Percentiles rank a stretch among this genome's conserved stretches.
phyloP scores from a whole-genome alignment of 1,140 invertebrate genomes.

The Sycophila sp. region DNA sequence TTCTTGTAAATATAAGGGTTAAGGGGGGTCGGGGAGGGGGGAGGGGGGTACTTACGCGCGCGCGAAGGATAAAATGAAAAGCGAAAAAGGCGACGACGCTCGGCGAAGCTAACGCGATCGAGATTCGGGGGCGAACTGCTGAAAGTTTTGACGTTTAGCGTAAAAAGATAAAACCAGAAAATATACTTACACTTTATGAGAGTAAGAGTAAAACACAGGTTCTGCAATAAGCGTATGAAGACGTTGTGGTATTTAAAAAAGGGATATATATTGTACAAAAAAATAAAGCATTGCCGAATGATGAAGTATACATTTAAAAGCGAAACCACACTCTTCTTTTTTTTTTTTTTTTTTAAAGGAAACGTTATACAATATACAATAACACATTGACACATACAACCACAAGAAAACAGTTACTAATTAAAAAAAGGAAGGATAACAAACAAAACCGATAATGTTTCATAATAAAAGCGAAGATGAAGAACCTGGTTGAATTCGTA shows the following conservation, averaged over 20 bases:
- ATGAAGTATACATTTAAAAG: too few species aligned
- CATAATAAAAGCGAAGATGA: constrained; percentile 34
- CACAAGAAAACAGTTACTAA: not conserved
- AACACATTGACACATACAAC: constrained; percentile 32
- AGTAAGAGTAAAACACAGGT: not conserved
- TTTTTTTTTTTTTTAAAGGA: not conserved
- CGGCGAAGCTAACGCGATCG: constrained; percentile 37
- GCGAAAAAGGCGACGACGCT: constrained; percentile 12
- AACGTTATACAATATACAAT: not conserved
- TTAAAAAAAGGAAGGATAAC: not conserved
- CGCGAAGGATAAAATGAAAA: constrained; percentile 11
- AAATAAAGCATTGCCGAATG: not conserved
- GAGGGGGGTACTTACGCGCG: not conserved
- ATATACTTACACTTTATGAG: not conserved
- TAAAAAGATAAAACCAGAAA: constrained; percentile 10
- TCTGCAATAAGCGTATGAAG: not conserved
- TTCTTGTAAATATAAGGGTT: constrained; percentile 33
- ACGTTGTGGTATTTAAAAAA: constrained; percentile 4
- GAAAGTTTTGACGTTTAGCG: constrained; percentile 22
- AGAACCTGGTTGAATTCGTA: constrained; percentile 49
- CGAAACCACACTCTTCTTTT: not conserved
- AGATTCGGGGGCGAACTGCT: constrained; percentile 44
- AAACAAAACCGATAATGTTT: too few species aligned
- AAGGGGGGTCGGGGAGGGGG: not conserved
- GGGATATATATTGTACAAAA: constrained; percentile 7